A percentile compares a stretch with the other conserved stretches of the same genome.
Evolutionary conservation across 2,797 vertebrate species (phyloP).

Genomic region (Telmatherina bonti): DNA sequence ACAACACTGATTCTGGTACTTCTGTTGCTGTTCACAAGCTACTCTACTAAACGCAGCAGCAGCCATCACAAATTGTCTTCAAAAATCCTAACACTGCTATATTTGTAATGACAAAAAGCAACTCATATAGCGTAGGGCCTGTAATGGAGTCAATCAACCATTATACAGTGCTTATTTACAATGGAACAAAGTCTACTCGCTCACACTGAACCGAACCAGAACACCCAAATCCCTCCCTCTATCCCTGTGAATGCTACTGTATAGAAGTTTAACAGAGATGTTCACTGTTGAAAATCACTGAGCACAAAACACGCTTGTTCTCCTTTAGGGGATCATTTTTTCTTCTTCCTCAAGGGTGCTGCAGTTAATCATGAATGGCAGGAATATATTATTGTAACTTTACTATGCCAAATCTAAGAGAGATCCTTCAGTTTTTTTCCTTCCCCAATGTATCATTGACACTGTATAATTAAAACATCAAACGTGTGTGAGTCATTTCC

Average conservation of each 20-base stretch:
- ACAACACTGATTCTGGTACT: not conserved
- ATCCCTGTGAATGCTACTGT: constrained; percentile 21
- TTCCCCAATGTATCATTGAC: constrained; percentile 63
- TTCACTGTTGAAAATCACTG: constrained; percentile 29
- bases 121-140: constrained; percentile 32
- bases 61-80: constrained; percentile 9
- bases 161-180: constrained; percentile 44
- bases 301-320: constrained; percentile 65
- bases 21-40: not conserved
- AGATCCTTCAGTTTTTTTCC: constrained; percentile 28
- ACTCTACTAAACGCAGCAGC: constrained; percentile 24
- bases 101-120: constrained; percentile 42
- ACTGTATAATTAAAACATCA: constrained; percentile 78
- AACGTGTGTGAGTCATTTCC: constrained; percentile 76
- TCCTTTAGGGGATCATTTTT: constrained; percentile 34
- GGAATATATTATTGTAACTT: constrained; percentile 67
- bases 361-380: constrained; percentile 66
- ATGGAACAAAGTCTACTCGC: constrained; percentile 49
- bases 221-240: constrained; percentile 35
- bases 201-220: constrained; percentile 42
- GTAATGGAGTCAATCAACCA: constrained; percentile 51
- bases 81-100: constrained; percentile 27
- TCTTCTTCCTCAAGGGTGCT: constrained; percentile 46
- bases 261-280: constrained; percentile 41
- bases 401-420: constrained; percentile 44